Evolutionary conservation across 2,113 vertebrate genomes (phyloP).

Genomic region (Fulmarus glacialis): DNA sequence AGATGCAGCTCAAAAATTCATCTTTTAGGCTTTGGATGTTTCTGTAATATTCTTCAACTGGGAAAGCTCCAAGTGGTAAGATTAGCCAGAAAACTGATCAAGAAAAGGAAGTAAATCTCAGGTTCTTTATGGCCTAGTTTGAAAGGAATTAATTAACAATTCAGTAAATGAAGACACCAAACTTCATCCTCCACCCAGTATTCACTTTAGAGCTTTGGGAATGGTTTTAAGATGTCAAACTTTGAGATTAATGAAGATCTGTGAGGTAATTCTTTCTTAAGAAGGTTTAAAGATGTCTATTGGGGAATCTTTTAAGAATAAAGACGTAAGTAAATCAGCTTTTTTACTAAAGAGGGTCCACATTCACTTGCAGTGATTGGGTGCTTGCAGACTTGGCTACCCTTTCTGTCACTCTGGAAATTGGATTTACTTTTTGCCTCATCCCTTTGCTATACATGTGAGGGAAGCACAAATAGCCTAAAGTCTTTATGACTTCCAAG

Average conservation of each 20-base stretch:
- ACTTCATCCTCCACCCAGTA: conserved; percentile 33
- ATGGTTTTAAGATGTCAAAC: conserved; percentile 26
- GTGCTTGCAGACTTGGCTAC: neutral
- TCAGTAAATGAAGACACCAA: conserved; percentile 59
- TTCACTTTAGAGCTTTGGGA: conserved; percentile 42
- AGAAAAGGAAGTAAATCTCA: conserved; percentile 23
- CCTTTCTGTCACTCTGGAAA: neutral
- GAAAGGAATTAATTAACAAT: conserved; percentile 49
- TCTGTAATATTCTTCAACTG: neutral
- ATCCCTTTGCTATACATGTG: neutral
- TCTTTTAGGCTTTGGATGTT: neutral
- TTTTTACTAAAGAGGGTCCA: neutral
- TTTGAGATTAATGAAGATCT: conserved; percentile 40
- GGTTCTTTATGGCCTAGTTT: conserved; percentile 18
- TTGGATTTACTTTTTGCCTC: neutral
- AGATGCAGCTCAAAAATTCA: conserved; percentile 28
- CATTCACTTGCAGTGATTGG: neutral
- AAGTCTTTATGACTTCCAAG: neutral
- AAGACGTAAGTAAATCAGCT: conserved; percentile 8
- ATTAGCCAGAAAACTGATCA: conserved; percentile 32
- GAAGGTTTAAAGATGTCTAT: conserved; percentile 23
- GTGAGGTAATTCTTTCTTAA: conserved; percentile 42
- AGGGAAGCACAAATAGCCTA: neutral
- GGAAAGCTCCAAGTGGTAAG: neutral
- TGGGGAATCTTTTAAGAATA: conserved; percentile 8